Conservation (phyloP, 2,113 vertebrate species). For the Engraulis encrasicolus region DNA sequence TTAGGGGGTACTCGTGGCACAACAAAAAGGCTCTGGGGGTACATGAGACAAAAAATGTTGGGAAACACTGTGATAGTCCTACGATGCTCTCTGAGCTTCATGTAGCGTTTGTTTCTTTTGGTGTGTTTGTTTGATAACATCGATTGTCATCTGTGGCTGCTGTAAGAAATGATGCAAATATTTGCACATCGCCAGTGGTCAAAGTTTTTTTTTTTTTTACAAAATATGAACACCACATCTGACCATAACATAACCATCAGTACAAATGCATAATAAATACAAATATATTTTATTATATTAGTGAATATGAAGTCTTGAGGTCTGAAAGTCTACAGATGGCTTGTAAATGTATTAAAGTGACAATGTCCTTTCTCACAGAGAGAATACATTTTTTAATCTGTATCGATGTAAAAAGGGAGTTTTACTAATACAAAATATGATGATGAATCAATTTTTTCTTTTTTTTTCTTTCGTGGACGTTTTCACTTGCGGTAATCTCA, state of each 20-base stretch:
- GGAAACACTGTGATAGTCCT: no score
- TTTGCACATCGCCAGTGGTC: neutral
- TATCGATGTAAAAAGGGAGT: neutral
- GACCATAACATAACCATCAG: neutral
- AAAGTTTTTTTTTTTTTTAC: neutral
- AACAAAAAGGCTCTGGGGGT: no score
- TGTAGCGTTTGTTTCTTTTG: no score
- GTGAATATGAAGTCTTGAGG: neutral
- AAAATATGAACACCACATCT: neutral
- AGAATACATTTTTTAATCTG: neutral
- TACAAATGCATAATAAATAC: no score
- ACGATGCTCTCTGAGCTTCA: no score
- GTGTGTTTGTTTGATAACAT: no score
- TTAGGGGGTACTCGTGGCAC: no score
- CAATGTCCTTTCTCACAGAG: neutral
- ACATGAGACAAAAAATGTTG: no score
- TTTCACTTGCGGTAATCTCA: constrained; percentile 50
- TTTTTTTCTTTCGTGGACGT: constrained; percentile 20
- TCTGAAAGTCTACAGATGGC: neutral
- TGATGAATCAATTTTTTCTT: constrained; percentile 9
- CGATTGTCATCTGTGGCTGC: neutral
- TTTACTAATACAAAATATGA: constrained; percentile 11
- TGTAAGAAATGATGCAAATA: neutral
- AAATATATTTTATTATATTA: no score
- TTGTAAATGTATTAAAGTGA: neutral